phyloP scores from a whole-genome alignment of 1,140 invertebrate genomes.

The Calephelis virginiensis region DNA sequence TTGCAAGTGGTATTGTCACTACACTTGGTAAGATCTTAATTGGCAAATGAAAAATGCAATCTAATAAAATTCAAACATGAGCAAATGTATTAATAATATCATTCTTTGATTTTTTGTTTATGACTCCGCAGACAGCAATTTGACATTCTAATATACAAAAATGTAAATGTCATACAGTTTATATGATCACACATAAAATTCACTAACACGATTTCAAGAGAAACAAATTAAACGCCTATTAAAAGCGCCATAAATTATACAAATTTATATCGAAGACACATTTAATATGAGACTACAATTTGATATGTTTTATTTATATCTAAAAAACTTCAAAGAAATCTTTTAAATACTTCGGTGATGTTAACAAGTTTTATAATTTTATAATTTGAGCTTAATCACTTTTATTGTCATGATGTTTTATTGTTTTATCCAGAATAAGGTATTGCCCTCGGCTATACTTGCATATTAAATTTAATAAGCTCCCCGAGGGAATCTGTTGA shows the following conservation, averaged over 20 bases:
- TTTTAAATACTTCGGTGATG: neutral
- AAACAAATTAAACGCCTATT: slow-evolving; percentile 58
- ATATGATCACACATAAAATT: slow-evolving; percentile 11
- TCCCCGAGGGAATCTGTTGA: too few species aligned
- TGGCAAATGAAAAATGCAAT: too few species aligned
- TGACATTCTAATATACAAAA: slow-evolving; percentile 9
- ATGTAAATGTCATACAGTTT: slow-evolving; percentile 25
- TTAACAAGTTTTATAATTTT: neutral
- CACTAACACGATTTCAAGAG: slow-evolving; percentile 21
- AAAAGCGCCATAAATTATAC: slow-evolving; percentile 63
- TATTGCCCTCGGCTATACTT: too few species aligned
- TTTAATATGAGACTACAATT: slow-evolving; percentile 47
- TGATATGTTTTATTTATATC: slow-evolving; percentile 18
- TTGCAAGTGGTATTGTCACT: too few species aligned
- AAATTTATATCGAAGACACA: slow-evolving; percentile 67
- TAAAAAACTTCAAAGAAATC: slow-evolving; percentile 5
- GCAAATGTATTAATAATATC: too few species aligned
- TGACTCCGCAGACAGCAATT: neutral
- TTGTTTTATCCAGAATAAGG: neutral
- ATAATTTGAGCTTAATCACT: neutral
- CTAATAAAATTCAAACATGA: too few species aligned
- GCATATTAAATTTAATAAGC: too few species aligned
- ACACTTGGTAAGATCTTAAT: too few species aligned
- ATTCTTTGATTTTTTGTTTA: neutral
- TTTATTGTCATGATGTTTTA: neutral